A percentile compares a stretch with the other conserved stretches of the same genome.
These are phyloP conservation scores for Acinonyx jubatus DNA, from an alignment of 2,113 vertebrate species.

Conservation along the genomic window DNA sequence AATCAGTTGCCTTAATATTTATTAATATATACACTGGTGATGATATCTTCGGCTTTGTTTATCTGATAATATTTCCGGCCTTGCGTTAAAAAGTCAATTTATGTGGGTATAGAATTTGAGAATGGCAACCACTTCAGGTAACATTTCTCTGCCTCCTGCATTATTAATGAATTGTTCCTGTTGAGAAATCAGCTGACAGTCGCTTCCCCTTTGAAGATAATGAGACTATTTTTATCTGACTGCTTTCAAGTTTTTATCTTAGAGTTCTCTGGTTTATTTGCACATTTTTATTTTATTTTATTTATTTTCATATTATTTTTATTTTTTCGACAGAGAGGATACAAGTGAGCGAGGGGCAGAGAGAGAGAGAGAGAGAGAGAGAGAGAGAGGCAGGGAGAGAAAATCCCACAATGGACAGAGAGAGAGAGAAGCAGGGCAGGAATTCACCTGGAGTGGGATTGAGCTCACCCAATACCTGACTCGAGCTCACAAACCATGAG, in stretches of 20 bases:
- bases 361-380: too few species aligned
- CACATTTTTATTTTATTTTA: neutral
- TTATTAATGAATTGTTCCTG: neutral
- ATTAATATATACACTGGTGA: neutral
- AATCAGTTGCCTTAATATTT: neutral
- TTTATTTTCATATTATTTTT: too few species aligned
- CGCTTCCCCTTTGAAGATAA: neutral
- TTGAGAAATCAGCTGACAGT: neutral
- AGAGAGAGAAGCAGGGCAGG: too few species aligned
- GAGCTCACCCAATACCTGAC: too few species aligned
- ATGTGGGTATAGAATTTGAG: neutral
- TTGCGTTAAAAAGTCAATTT: neutral
- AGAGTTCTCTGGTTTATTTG: neutral
- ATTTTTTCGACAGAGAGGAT: too few species aligned
- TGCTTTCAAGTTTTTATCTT: neutral
- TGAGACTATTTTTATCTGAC: neutral
- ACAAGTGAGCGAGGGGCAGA: too few species aligned
- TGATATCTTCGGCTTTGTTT: neutral
- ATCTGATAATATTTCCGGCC: neutral
- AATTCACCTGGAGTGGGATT: too few species aligned
- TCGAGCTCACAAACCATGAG: too few species aligned
- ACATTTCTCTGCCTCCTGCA: neutral
- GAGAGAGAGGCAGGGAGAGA: too few species aligned
- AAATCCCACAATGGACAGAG: too few species aligned
- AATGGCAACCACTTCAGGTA: neutral